A percentile compares a stretch with the other conserved stretches of the same genome.
These are phyloP conservation scores for Cyprinodon tularosa DNA, from an alignment of 2,113 vertebrate species.

Conservation along the genomic window DNA sequence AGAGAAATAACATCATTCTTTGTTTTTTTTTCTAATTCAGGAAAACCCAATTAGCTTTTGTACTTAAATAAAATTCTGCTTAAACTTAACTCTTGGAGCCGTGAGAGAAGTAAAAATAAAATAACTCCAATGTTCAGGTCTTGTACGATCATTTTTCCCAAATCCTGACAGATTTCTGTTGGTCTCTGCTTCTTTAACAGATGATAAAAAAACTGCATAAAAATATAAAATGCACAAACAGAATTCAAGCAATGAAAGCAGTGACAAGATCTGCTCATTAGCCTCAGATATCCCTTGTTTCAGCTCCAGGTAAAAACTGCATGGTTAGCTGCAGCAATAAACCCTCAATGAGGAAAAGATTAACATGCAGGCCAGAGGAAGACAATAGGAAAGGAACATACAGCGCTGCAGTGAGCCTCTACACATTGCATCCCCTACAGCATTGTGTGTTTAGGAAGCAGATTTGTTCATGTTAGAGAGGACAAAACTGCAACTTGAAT, in stretches of 20 bases:
- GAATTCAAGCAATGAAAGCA: background rate
- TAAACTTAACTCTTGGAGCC: too few species aligned
- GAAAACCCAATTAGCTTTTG: background rate
- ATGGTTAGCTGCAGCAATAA: slow-evolving; percentile 38
- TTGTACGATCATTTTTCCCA: background rate
- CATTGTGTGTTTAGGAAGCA: slow-evolving; percentile 60
- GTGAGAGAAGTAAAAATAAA: too few species aligned
- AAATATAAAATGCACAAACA: background rate
- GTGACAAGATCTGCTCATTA: slow-evolving; percentile 39
- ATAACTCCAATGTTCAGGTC: background rate
- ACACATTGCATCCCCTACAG: slow-evolving; percentile 57
- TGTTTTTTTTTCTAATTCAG: background rate
- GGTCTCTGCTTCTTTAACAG: background rate
- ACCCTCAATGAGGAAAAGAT: slow-evolving; percentile 47
- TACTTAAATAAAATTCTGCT: too few species aligned
- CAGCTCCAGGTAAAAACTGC: slow-evolving; percentile 52
- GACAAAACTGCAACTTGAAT: slow-evolving; percentile 43
- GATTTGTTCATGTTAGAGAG: slow-evolving; percentile 45
- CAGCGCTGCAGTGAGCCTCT: slow-evolving; percentile 43
- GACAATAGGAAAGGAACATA: slow-evolving; percentile 22
- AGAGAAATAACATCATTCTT: background rate
- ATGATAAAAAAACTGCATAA: background rate
- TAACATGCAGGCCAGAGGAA: slow-evolving; percentile 55
- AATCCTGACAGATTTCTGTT: background rate
- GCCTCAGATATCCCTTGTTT: slow-evolving; percentile 46